These are phyloP conservation scores for cat (Felis catus) DNA, from an alignment of 2,113 vertebrate species.

Conservation along the genomic window DNA sequence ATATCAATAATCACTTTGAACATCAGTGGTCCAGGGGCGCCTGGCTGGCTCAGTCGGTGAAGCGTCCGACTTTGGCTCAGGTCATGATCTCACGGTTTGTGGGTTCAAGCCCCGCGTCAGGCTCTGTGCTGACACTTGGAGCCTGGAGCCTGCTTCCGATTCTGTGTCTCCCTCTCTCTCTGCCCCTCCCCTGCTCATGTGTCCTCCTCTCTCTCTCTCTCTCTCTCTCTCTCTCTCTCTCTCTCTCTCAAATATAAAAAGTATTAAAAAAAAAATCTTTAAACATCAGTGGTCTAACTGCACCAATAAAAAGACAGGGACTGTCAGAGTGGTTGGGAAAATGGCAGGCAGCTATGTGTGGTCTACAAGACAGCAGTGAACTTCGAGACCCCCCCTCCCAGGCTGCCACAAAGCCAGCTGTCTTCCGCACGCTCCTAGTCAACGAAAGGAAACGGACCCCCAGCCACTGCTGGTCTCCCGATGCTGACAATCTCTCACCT, in stretches of 20 bases:
- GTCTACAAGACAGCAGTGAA: not conserved
- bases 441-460: not conserved
- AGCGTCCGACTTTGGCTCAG: no score
- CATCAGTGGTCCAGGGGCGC: no score
- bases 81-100: no score
- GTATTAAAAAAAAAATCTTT: not conserved
- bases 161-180: no score
- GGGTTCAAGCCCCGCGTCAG: rapidly evolving
- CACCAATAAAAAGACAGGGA: not conserved
- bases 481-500: not conserved
- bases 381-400: not conserved
- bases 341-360: not conserved
- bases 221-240: no score
- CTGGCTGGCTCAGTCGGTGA: no score
- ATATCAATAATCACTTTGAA: not conserved
- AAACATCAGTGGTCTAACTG: not conserved
- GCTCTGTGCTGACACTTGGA: no score
- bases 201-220: no score
- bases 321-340: not conserved
- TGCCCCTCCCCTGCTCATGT: no score
- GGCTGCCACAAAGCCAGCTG: not conserved
- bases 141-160: no score
- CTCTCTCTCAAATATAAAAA: no score
- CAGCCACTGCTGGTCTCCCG: not conserved
- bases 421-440: not conserved